phyloP scores from a whole-genome alignment of 2,113 vertebrate genomes.

The Microtus ochrogaster region DNA sequence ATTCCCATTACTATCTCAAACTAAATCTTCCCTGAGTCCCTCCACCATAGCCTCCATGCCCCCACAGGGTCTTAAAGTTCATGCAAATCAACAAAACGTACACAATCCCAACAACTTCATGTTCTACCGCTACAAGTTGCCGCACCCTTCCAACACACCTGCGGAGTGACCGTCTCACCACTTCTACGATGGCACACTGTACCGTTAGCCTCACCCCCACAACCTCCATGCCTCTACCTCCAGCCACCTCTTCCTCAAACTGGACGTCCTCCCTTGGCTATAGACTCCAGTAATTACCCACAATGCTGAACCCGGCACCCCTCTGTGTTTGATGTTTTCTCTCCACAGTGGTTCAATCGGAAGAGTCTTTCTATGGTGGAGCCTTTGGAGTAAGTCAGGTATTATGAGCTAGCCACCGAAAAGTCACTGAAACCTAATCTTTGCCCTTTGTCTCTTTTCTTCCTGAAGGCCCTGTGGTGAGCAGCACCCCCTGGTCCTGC shows the following conservation, averaged over 20 bases:
- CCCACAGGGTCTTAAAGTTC: background rate
- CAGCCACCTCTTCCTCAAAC: background rate
- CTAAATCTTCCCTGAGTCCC: background rate
- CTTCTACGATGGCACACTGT: accelerated
- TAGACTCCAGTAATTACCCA: background rate
- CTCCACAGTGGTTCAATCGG: background rate
- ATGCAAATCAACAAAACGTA: background rate
- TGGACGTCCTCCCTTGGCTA: background rate
- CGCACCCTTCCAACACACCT: background rate
- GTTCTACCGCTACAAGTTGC: background rate
- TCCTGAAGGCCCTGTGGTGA: background rate
- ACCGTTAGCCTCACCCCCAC: background rate
- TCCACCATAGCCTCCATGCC: background rate
- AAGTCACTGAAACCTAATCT: background rate
- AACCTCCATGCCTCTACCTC: background rate
- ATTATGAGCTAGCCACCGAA: too few species aligned
- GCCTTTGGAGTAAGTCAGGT: background rate
- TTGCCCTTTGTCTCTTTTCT: too few species aligned
- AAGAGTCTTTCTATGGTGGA: background rate
- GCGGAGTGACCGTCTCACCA: background rate
- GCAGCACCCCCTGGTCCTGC: background rate
- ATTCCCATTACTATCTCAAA: background rate
- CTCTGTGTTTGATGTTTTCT: background rate
- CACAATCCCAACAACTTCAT: too few species aligned
- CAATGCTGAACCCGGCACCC: background rate